Evolutionary conservation across 2,113 vertebrate species (phyloP), one percentile per base, ranked within the genome.

Genomic region (Dicaeum eximium): DNA sequence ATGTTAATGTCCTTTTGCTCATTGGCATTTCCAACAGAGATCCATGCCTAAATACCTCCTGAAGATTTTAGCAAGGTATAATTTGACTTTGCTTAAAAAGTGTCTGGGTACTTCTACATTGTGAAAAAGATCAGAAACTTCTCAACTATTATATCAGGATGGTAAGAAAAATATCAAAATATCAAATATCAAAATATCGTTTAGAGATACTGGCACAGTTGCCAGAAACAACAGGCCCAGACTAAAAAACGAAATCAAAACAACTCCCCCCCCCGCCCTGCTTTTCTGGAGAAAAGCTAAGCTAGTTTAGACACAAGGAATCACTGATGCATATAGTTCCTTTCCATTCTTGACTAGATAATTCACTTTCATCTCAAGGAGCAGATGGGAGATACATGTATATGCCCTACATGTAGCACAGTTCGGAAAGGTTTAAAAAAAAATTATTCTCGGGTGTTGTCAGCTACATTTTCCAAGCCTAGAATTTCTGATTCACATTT

Each of bases 161-260:
- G 57, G 90, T 85, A 95, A 90, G 73, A 61, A 94, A 90, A 95
- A 87, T 90, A 85, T 51, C 56, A n/a, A n/a, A n/a, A n/a, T n/a
- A n/a, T n/a, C n/a, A n/a, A n/a, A n/a, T n/a, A n/a, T n/a, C 65
- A 94, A 90, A 95, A 87, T 90, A 85, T 51, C 56, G 31, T 37
- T 38, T 38, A 84, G 60, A 66, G 48, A 66, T 87, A 31, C 13
- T 85, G 87, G 87, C 92, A 79, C 0, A 0, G 16, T n/a, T 89
- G 84, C 90, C 65, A 79, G 92, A 91, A 95, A 81, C 44, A 89
- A 64, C 51, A 93, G 78, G 24, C n/a, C 11, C 27, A 64, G 66
- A 60, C 53, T 56, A 9, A 74, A 40, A 54, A 78, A 31, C 73
- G 16, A 15, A 50, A 18, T 4, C 35, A 28, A 14, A 1, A 37